Evolutionary conservation across 2,888 invertebrate species (phyloP), one percentile per base, ranked within the genome.

Genomic region (Scrobipalpa costella): DNA sequence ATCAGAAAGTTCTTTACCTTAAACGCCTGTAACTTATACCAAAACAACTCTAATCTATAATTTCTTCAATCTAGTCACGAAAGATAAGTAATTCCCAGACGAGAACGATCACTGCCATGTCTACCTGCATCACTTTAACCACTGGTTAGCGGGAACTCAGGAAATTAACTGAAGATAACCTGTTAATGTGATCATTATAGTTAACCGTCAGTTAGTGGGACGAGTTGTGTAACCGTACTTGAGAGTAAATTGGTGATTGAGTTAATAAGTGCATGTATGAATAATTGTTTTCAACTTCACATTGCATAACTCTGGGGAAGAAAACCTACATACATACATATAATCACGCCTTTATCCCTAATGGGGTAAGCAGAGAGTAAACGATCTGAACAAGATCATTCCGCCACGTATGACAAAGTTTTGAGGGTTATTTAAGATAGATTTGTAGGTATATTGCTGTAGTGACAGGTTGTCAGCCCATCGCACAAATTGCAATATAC

Each of bases 161-260:
- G 55, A 55, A 55, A 55, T 55, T 55, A 27, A 55, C 34, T 34
- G 55, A 33, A 27, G 55, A 34, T 50, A 3, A 21, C 33, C 33
- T 55, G 55, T 55, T 55, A 55, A 55, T 34, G 55, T 34, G 33
- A 34, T 34, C 34, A 34, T 55, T 55, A 55, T 34, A 55, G 55
- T 55, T 52, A 55, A 55, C 55, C n/a, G 27, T 19, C 21, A 52
- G 21, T 52, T 52, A 11, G 21, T 52, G 8, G 11, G 21, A 21
- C 50, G 40, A 11, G 7, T 15, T 44, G 15, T 52, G 50, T 52
- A 27, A 52, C n/a, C 9, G 11, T 5, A 13, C 11, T 52, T 52
- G 50, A 52, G 21, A 21, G 11, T 19, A 52, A 9, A 21, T 5
- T 21, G 3, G 17, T 52, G 9, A 19, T 52, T 5, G 15, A 21